These are phyloP conservation scores for Erebia palarica DNA, from an alignment of 2,888 invertebrate genomes.

Conservation along the genomic window DNA sequence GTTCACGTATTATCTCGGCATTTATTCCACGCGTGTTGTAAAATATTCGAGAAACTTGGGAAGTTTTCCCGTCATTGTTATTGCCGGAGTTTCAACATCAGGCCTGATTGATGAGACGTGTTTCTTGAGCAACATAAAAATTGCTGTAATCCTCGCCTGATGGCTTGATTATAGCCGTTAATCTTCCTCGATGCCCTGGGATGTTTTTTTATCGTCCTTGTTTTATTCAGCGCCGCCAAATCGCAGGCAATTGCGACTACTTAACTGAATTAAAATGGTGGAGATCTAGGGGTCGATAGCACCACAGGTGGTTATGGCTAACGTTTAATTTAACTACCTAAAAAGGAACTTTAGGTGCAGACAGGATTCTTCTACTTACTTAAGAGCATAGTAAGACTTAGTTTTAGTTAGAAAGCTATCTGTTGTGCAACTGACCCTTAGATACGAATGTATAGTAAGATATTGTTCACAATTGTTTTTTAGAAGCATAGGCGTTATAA, in stretches of 20 bases:
- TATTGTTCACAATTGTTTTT: no score
- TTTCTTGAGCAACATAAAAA: constrained; percentile 63
- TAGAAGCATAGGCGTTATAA: no score
- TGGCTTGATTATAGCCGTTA: constrained; percentile 79
- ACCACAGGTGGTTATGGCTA: no score
- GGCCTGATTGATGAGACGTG: constrained; percentile 58
- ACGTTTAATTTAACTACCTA: no score
- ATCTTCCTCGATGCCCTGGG: constrained; percentile 55
- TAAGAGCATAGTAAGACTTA: no score
- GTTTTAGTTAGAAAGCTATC: no score
- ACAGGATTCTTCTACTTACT: no score
- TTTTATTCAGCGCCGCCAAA: constrained; percentile 67
- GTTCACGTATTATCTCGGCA: constrained; percentile 54
- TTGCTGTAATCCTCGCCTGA: constrained; percentile 74
- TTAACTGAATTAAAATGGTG: constrained; percentile 71
- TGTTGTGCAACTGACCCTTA: no score
- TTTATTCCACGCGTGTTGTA: constrained; percentile 54
- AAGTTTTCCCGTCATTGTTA: constrained; percentile 64
- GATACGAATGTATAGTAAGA: no score
- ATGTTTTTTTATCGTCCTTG: constrained; percentile 65
- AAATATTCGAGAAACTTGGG: constrained; percentile 37
- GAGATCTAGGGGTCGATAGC: constrained; percentile 4
- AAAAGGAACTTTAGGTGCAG: no score
- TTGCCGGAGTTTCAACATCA: constrained; percentile 56
- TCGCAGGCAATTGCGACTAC: constrained; percentile 69